phyloP scores from a whole-genome alignment of 2,797 vertebrate species.

The Thalassophryne amazonica region DNA sequence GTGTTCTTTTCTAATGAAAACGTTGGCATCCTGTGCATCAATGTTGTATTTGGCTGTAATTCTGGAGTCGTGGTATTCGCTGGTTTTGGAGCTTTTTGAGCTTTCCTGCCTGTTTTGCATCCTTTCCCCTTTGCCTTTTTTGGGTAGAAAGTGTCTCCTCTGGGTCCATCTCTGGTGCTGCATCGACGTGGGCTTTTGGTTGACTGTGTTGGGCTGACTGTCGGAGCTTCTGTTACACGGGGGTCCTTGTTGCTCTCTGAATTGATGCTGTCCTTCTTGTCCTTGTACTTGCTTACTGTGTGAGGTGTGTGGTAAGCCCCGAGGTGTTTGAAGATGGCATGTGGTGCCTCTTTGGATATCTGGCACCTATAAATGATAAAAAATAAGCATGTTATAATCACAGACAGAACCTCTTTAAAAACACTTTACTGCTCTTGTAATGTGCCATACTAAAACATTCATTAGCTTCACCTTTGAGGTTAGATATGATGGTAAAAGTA shows the following conservation, averaged over 20 bases:
- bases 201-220: slow-evolving; percentile 3
- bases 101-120: slow-evolving; percentile 33
- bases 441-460: too few species aligned
- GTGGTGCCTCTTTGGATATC: slow-evolving; percentile 56
- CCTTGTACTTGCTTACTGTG: neutral
- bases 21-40: neutral
- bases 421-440: too few species aligned
- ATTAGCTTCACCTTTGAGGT: too few species aligned
- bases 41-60: neutral
- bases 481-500: too few species aligned
- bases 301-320: slow-evolving; percentile 63
- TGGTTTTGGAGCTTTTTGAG: neutral
- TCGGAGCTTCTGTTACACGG: neutral
- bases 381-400: slow-evolving; percentile 7
- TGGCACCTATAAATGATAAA: slow-evolving; percentile 78
- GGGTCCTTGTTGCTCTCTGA: neutral
- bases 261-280: neutral
- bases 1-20: neutral
- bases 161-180: slow-evolving; percentile 16
- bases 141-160: slow-evolving; percentile 39
- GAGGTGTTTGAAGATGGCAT: slow-evolving; percentile 77
- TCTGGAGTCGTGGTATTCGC: neutral
- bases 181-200: slow-evolving; percentile 32
- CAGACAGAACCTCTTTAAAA: neutral
- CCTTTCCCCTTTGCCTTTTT: slow-evolving; percentile 22